Base-by-base conservation (phyloP, 2,113 vertebrate genomes). In the Morone saxatilis region DNA sequence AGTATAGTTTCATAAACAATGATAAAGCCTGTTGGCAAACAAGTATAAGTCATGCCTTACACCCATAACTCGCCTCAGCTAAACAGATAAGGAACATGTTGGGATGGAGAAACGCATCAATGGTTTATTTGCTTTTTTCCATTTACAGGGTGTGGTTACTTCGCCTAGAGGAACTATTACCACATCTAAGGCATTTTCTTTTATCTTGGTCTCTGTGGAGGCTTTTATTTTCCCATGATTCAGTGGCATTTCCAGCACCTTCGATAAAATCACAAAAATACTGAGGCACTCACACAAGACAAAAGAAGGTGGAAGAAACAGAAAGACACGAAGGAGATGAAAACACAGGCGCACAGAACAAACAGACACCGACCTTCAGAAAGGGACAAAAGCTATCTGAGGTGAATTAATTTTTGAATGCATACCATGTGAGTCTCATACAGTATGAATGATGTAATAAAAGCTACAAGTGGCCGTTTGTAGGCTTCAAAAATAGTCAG, bases 111-210 rank as follows among this genome's bases (percentile, higher is more conserved):
- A 60, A 67, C 63, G 68, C 25, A 80, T 67, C 40, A 53, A 12
- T 56, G 81, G 57, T 81, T 84, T 71, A 84, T 84, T 85, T 84
- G 59, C 19, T 69, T 25, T 67, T 73, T 53, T 57, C 74, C 54
- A 72, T 57, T 72, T 72, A 69, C 59, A 78, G 86, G 91, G 91
- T 81, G 91, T 71, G 85, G 86, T 79, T 40, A 48, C 14, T 76
- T 59, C 68, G 41, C 76, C 40, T 7, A 5, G 3, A 69, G 61
- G 22, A 43, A 54, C 59, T 57, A 56, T 74, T 20, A 75, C 43
- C 9, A 7, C 57, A 81, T 86, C 80, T 73, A 19, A 80, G 59
- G 69, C 16, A 7, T 60, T 83, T 78, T 19, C 38, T 78, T 81
- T 86, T 16, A 87, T 78, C 84, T 3, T 0, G 0, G 70, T 80